Evolutionary conservation across 2,113 vertebrate genomes (phyloP), one percentile per base, ranked within the genome.

Genomic region (Antennarius striatus): DNA sequence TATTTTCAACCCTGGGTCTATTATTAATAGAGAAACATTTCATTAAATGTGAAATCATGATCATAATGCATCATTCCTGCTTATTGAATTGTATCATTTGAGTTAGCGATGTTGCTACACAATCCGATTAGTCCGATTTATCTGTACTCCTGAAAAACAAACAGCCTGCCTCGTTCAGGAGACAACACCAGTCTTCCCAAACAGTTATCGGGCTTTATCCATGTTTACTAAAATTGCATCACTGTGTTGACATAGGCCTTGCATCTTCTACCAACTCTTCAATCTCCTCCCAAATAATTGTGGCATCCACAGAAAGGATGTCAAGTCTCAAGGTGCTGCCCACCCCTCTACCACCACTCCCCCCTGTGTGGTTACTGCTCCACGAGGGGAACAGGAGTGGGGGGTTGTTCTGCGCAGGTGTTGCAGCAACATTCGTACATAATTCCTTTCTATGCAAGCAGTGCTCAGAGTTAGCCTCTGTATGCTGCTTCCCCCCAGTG

Each of bases 311-410:
- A 77, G 88, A 91, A 92, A 92, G 86, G 85, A 85, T 92, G 90
- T 92, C 90, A 90, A 83, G 90, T 92, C 91, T 92, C 92, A 83
- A 86, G 91, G 84, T 91, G 85, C 89, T 80, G 69, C 90, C 88
- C 88, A 85, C 85, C 86, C 84, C 81, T 87, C 83, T 84, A 22
- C 22, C 22, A 22, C 77, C 73, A 75, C 83, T 73, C 81, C 81
- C 73, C 75, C 78, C 55, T 53, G 75, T 68, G 83, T 73, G 62
- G 69, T 77, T 75, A 84, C 76, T 81, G 82, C 73, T 86, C 73
- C 69, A 72, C 79, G 77, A 79, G 73, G 54, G 62, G 4, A 77
- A 75, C 52, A 17, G 66, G 22, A 65, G 1, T 22, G 53, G 64
- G 56, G 13, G 16, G 22, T 29, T 39, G 55, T 14, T 75, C 82